A percentile compares a stretch with the other conserved stretches of the same genome.
These are phyloP conservation scores for Furcula furcula DNA, from an alignment of 2,888 invertebrate species.

Conservation along the genomic window DNA sequence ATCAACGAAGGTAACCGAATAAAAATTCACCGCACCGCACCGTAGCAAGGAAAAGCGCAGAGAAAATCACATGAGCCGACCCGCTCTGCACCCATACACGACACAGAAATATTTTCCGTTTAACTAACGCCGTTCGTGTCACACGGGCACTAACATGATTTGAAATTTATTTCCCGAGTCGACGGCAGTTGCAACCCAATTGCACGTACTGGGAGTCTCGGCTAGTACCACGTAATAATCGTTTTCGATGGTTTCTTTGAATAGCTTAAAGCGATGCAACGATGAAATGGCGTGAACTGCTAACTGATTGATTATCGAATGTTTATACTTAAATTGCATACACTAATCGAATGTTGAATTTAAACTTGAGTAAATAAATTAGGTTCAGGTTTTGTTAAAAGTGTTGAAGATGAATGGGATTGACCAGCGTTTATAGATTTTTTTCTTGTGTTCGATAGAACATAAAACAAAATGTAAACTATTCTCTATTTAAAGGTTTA, in stretches of 20 bases:
- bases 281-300: not conserved
- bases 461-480: too few relatives aligned
- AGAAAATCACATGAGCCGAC: conserved; percentile 58
- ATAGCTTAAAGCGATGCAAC: not conserved
- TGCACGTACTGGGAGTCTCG: conserved; percentile 25
- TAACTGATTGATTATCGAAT: conserved; percentile 5
- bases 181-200: conserved; percentile 34
- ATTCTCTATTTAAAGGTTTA: too few relatives aligned
- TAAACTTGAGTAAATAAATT: too few relatives aligned
- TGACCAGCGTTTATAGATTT: too few relatives aligned
- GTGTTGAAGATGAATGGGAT: too few relatives aligned
- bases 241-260: conserved; percentile 9
- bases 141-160: conserved; percentile 59
- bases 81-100: conserved; percentile 55
- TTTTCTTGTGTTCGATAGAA: too few relatives aligned
- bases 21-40: conserved; percentile 23
- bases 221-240: conserved; percentile 26
- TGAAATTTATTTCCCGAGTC: conserved; percentile 62
- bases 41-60: conserved; percentile 28
- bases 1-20: conserved; percentile 19
- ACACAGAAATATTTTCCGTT: conserved; percentile 70
- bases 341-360: too few relatives aligned
- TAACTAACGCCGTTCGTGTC: conserved; percentile 60
- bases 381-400: too few relatives aligned
- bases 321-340: too few relatives aligned